Percentiles rank a stretch among this genome's conserved stretches.
phyloP scores from a whole-genome alignment of 2,888 invertebrate genomes.

The Lasius platythorax region DNA sequence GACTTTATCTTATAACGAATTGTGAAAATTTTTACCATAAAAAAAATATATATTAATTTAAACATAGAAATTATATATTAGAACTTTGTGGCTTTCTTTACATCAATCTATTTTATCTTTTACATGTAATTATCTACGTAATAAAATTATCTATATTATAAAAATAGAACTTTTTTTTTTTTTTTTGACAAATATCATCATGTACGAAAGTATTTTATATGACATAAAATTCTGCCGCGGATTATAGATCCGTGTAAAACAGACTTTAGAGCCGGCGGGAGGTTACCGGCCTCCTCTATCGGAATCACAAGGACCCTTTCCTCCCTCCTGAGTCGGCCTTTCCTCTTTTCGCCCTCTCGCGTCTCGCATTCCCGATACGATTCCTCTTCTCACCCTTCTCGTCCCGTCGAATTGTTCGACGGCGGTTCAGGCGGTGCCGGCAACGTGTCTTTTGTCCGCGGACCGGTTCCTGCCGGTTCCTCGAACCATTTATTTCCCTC shows the following conservation, averaged over 20 bases:
- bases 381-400: constrained; percentile 53
- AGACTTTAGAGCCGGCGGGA: constrained; percentile 34
- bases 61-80: not conserved
- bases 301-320: constrained; percentile 62
- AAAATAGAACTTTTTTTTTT: not conserved
- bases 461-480: constrained; percentile 81
- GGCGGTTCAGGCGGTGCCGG: constrained; percentile 64
- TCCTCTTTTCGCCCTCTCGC: constrained; percentile 59
- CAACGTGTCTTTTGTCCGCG: constrained; percentile 81
- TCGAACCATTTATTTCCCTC: constrained; percentile 82
- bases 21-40: not conserved
- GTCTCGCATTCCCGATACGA: constrained; percentile 46
- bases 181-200: not conserved
- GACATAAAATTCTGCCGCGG: not conserved
- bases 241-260: constrained; percentile 25
- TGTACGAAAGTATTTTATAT: not conserved
- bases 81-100: not conserved
- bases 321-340: constrained; percentile 65
- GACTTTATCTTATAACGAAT: not conserved
- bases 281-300: constrained; percentile 60
- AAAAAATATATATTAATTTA: not conserved
- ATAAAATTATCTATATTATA: not conserved
- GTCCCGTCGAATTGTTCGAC: constrained; percentile 56
- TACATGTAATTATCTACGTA: not conserved
- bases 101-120: not conserved